Base-by-base conservation (phyloP, 2,113 vertebrate genomes). In the Manacus vitellinus region DNA sequence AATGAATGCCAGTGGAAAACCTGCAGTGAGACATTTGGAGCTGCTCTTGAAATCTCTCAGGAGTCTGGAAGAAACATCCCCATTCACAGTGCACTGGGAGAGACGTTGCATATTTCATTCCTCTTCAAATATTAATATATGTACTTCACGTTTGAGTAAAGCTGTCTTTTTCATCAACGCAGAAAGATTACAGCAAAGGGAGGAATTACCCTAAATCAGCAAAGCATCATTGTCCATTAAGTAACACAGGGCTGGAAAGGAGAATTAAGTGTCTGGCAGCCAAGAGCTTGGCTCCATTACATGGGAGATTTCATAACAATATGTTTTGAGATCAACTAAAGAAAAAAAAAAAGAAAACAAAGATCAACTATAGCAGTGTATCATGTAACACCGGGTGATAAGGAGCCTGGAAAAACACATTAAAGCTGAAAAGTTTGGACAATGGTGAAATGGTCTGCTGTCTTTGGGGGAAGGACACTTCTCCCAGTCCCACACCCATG, bases 51-150 rank as follows among this genome's bases (percentile, higher is more conserved):
- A 88, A 85, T 27, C 58, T 47, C 35, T 71, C 39, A 2, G 30
- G 59, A 74, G 73, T 14, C 51, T 44, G 66, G 62, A 52, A 47
- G 79, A 20, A 58, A 44, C 0, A 0, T 82, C n/a, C 62, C n/a
- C 15, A 7, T 71, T 65, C 56, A 23, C 6, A 3, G 70, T 8
- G 47, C 39, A 5, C 4, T 52, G 73, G 28, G 78, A 75, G 39
- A 65, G 56, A 49, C 5, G 5, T 8, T 75, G 81, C 61, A 33
- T 72, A 78, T 91, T 91, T 83, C 41, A 87, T 56, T 72, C 47
- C 80, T 87, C 74, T 87, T 94, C 49, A 82, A 94, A 82, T 78
- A 95, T 78, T 95, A 91, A 71, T 75, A 3, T 24, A 68, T 56
- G 61, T 78, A 24, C 58, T 92, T 87, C 65, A 91, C 4, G 2